Base-by-base conservation (phyloP, 1,140 invertebrate species). In the Drosophila kepulauana region DNA sequence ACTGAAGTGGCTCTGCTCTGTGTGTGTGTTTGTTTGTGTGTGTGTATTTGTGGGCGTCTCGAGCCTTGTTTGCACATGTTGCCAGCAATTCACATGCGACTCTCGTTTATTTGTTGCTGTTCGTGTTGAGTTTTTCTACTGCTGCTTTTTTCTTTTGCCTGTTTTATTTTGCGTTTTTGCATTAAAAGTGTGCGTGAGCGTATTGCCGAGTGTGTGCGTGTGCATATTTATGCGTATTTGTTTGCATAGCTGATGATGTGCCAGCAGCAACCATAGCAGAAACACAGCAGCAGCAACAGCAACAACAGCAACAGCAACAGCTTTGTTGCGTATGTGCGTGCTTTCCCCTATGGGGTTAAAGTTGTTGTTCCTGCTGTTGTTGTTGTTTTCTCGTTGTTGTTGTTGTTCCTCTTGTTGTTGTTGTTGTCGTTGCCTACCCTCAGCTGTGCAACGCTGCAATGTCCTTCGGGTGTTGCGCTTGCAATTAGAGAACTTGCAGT, bases 141-240 rank as follows among this genome's bases (percentile, higher is more conserved):
- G 25, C 11, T 25, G 20, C 20, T 33, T 16, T 52, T 52, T 6
- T 8, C 10, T 5, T n/a, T 75, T 66, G 54, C 59, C 20, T 20
- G 20, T 57, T 67, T 76, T 48, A 33, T 46, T 67, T 30, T 67
- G 13, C 11, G 41, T 46, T 76, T 61, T 66, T 77, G 70, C 69
- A 77, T 68, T 71, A 65, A 71, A 73, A 43, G 52, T 62, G 54
- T 79, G 61, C 75, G 69, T 79, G 65, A 68, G 61, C 46, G 54
- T 33, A 61, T 72, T 71, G 38, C 25, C 33, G 48, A 59, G 61
- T 75, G 61, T 59, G 58, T 61, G 81, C 56, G 77, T 69, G 84
- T 80, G 84, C 84, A 88, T 87, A 88, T 87, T 87, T 87, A 88
- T 87, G 84, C 84, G 84, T 87, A 88, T 87, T 87, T 88, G 84